A percentile compares a stretch with the other conserved stretches of the same genome.
These are phyloP conservation scores for Ammodramus savannarum DNA, from an alignment of 2,113 vertebrate species.

Conservation along the genomic window DNA sequence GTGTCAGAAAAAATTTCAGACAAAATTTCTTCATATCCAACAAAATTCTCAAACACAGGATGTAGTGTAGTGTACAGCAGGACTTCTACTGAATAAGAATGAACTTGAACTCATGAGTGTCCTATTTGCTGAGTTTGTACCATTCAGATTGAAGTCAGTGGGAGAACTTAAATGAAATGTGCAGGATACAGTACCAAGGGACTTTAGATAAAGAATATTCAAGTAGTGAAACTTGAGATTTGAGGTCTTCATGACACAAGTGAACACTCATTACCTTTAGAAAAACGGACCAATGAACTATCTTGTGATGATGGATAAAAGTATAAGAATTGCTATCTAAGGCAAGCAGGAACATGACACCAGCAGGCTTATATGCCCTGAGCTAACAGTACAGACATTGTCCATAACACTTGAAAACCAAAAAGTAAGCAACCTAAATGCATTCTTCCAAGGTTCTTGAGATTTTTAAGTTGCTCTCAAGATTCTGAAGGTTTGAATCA, in stretches of 20 bases:
- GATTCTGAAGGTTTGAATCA: not conserved
- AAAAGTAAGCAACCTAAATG: not conserved
- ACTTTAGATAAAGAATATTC: not conserved
- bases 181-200: not conserved
- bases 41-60: not conserved
- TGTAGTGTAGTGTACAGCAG: not conserved
- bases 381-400: not conserved
- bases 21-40: not conserved
- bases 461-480: not conserved
- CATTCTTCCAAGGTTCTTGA: not conserved
- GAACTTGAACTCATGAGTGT: not conserved
- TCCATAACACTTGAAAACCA: not conserved
- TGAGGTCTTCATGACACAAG: not conserved
- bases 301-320: not conserved
- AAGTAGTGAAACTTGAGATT: not conserved
- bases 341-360: not conserved
- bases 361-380: fast-evolving
- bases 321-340: not conserved
- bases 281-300: not conserved
- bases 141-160: not conserved
- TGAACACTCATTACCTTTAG: not conserved
- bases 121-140: not conserved
- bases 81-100: not conserved
- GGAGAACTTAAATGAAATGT: not conserved
- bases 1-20: not conserved